These are phyloP conservation scores for Pimpla rufipes DNA, from an alignment of 2,888 invertebrate species.

Conservation along the genomic window DNA sequence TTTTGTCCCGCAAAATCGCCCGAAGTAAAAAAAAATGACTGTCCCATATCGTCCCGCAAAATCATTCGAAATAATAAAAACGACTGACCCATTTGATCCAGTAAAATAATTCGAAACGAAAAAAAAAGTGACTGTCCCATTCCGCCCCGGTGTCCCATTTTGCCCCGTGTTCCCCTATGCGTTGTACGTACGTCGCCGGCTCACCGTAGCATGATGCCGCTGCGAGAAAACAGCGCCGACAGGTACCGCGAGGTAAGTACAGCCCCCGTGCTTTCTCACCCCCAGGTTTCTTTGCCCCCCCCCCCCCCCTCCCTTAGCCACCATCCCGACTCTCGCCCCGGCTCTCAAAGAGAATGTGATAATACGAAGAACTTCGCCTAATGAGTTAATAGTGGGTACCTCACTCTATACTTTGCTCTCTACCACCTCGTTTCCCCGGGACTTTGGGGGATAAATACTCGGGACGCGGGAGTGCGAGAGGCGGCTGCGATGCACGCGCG, in stretches of 20 bases:
- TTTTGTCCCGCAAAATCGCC: no score
- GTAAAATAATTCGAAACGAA: no score
- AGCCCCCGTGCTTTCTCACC: constrained; percentile 19
- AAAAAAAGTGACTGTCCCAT: no score
- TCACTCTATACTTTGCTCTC: constrained; percentile 68
- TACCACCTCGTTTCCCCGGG: constrained; percentile 55
- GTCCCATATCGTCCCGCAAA: no score
- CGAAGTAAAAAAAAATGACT: no score
- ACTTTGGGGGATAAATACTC: constrained; percentile 49
- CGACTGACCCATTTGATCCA: no score
- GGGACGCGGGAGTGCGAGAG: not conserved
- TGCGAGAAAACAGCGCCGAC: constrained; percentile 64
- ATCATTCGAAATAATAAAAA: no score
- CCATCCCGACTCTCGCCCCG: constrained; percentile 34
- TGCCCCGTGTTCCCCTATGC: no score
- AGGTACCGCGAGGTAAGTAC: constrained; percentile 67
- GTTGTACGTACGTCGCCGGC: not conserved
- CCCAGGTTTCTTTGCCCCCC: constrained; percentile 23
- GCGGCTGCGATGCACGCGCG: not conserved
- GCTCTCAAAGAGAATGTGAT: constrained; percentile 83
- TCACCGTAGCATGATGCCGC: constrained; percentile 15
- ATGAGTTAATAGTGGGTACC: constrained; percentile 83
- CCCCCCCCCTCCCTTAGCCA: no score
- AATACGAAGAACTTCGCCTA: constrained; percentile 76
- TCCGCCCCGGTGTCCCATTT: no score